A percentile compares a stretch with the other conserved stretches of the same genome.
Evolutionary conservation across 2,113 vertebrate species (phyloP).

Genomic region (Cavia aperea): DNA sequence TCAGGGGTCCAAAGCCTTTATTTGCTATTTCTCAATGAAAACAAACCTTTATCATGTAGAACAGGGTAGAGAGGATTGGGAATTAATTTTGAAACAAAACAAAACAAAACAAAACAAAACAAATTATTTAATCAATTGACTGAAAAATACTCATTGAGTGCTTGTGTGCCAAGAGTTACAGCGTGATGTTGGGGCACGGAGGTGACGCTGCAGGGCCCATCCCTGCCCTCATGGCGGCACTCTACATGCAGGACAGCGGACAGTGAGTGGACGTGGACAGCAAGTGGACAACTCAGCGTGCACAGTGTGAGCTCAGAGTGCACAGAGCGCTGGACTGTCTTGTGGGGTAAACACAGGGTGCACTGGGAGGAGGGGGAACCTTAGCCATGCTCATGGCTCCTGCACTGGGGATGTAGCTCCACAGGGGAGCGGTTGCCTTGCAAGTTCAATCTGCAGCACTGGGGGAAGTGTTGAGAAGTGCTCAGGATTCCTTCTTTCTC

Average conservation of each 20-base stretch:
- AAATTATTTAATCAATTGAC: neutral
- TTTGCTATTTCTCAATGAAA: constrained; percentile 43
- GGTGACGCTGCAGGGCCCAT: neutral
- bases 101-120: no score
- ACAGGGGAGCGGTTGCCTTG: no score
- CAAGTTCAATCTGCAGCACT: neutral
- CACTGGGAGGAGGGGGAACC: neutral
- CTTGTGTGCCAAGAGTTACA: neutral
- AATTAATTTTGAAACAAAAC: constrained; percentile 24
- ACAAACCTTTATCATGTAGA: neutral
- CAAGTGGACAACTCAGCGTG: neutral
- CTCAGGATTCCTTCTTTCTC: neutral
- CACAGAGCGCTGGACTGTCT: neutral
- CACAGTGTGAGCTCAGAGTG: neutral
- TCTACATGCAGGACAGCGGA: neutral
- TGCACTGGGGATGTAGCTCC: no score
- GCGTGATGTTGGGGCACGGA: accelerated
- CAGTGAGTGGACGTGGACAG: neutral
- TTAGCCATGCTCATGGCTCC: neutral
- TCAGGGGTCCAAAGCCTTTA: constrained; percentile 22
- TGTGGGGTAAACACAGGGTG: neutral
- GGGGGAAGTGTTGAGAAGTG: neutral
- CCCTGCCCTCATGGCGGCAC: neutral
- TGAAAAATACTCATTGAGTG: neutral
- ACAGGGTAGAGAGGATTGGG: neutral